Evolutionary conservation across 1,140 invertebrate species (phyloP).

Genomic region (Hormaphis cornu): DNA sequence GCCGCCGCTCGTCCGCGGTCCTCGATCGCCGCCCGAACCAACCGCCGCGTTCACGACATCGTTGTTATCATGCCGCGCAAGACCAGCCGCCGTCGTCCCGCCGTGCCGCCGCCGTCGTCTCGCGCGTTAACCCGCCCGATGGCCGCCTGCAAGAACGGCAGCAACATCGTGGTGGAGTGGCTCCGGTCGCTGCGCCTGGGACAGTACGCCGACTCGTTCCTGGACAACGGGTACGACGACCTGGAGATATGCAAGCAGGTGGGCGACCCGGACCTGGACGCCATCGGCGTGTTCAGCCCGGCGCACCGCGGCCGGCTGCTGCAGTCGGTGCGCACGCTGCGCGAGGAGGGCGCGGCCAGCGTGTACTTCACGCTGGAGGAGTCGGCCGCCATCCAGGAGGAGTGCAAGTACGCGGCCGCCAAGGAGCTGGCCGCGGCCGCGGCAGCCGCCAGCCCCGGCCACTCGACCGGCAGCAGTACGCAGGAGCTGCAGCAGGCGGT

Average conservation of each 20-base stretch:
- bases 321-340: slow-evolving; percentile 71
- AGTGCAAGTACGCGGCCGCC: slow-evolving; percentile 52
- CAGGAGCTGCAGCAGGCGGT: slow-evolving; percentile 56
- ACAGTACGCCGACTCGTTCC: slow-evolving; percentile 84
- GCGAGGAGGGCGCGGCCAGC: slow-evolving; percentile 82
- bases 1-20: no score
- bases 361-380: slow-evolving; percentile 87
- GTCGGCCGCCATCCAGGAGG: slow-evolving; percentile 50
- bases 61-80: no score
- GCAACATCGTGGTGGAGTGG: slow-evolving; percentile 91
- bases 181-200: slow-evolving; percentile 76
- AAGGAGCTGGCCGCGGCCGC: background rate
- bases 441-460: slow-evolving; percentile 41
- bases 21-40: no score
- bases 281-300: slow-evolving; percentile 82
- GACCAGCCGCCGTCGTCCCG: no score
- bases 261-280: slow-evolving; percentile 86
- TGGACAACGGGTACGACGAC: slow-evolving; percentile 94
- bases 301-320: slow-evolving; percentile 68
- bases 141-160: slow-evolving; percentile 37
- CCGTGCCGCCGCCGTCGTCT: no score
- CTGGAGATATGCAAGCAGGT: slow-evolving; percentile 93
- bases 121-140: slow-evolving; percentile 2
- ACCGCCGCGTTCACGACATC: no score
- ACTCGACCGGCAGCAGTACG: slow-evolving; percentile 43